Evolutionary conservation across 1,140 invertebrate genomes (phyloP).

Genomic region (Cataglyphis hispanica): DNA sequence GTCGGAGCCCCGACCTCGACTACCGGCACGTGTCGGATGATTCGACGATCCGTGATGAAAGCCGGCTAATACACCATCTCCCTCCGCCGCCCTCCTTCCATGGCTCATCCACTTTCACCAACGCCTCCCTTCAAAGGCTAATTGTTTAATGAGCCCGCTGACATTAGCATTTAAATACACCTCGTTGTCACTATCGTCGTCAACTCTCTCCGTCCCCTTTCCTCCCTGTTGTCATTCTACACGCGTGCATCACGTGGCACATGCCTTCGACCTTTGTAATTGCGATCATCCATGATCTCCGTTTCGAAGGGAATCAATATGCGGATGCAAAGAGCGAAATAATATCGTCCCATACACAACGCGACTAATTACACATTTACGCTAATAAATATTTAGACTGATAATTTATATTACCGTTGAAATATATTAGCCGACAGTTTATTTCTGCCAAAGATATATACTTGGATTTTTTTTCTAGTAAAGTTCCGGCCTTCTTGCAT

Average conservation of each 20-base stretch:
- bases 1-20: slow-evolving; percentile 59
- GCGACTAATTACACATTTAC: background rate
- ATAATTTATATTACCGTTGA: background rate
- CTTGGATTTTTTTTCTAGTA: slow-evolving; percentile 89
- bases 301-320: slow-evolving; percentile 5
- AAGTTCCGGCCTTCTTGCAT: slow-evolving; percentile 98
- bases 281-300: slow-evolving; percentile 28
- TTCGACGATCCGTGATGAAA: slow-evolving; percentile 80
- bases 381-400: background rate
- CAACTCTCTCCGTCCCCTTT: slow-evolving; percentile 25
- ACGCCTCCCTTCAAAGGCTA: slow-evolving; percentile 82
- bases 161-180: slow-evolving; percentile 83
- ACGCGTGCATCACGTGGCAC: slow-evolving; percentile 52
- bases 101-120: slow-evolving; percentile 70
- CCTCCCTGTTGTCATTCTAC: slow-evolving; percentile 64
- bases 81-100: slow-evolving; percentile 14
- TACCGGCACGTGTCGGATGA: slow-evolving; percentile 80
- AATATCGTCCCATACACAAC: background rate
- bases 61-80: slow-evolving; percentile 75
- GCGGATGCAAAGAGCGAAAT: background rate
- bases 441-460: background rate
- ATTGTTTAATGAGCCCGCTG: slow-evolving; percentile 83
- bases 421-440: background rate
- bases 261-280: slow-evolving; percentile 56
- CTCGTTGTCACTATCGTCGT: slow-evolving; percentile 77